Evolutionary conservation across 2,797 vertebrate species (phyloP), one percentile per base, ranked within the genome.

Genomic region (Muscicapa striata): DNA sequence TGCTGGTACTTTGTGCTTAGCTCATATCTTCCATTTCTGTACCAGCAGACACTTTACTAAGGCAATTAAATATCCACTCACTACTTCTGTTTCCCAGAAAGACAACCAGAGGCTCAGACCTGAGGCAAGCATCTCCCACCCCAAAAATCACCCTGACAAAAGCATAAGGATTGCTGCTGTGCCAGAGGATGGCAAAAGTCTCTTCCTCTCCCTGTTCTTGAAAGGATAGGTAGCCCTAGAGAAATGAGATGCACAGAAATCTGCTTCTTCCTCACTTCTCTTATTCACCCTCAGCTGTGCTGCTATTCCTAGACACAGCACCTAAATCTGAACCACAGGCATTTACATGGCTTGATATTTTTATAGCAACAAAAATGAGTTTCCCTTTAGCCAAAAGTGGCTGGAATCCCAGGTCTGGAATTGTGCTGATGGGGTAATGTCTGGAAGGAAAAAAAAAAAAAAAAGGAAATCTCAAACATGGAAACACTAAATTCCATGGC

Each of bases 401-500:
- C 84, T 96, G 87, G 48, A 93, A 87, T 95, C 92, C 93, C 80
- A 96, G 96, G 94, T 97, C 96, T 97, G 97, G 96, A 97, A 96
- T 89, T 96, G 87, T 89, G 92, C 94, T 97, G 96, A 94, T 96
- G 95, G 96, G 91, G 96, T 97, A 96, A 97, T 90, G 95, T 97
- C 97, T 98, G 95, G 94, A 75, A 95, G 93, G 94, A 55, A 87
- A 94, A 93, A 92, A 87, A 73, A 92, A 87, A 73, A 62, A 92
- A 87, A 54, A 73, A 62, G 94, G 94, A 95, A 95, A 91, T 94
- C 49, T 90, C 89, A 81, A 95, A 96, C 93, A 95, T 96, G 93
- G 96, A 97, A 97, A 97, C 84, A 73, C 19, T 79, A 95, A 91
- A 89, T 54, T 61, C 97, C 91, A 97, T 98, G 96, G 97, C 89